phyloP scores from a whole-genome alignment of 92 coral and sea anemone genomes.

The Epizoanthus illoricatus region DNA sequence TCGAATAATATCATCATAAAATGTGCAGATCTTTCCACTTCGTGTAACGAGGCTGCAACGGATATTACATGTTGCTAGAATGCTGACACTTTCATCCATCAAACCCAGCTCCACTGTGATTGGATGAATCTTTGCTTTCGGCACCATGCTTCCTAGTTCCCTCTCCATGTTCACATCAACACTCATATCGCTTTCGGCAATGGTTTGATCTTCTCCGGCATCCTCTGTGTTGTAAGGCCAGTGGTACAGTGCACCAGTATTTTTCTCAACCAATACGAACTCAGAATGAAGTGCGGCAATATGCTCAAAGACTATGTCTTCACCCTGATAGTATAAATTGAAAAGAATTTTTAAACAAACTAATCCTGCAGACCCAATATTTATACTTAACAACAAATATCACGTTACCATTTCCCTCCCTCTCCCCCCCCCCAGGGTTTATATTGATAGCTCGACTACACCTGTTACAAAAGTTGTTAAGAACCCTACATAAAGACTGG shows the following conservation, averaged over 20 bases:
- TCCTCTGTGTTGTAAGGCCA: conserved; percentile 65
- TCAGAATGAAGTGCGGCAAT: conserved; percentile 80
- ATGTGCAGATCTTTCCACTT: conserved; percentile 86
- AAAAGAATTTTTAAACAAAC: background rate
- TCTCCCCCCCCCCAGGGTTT: too few relatives aligned
- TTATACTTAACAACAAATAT: too few relatives aligned
- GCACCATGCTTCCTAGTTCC: background rate
- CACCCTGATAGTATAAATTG: conserved; percentile 55
- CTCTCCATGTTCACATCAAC: conserved; percentile 8
- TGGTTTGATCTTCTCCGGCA: conserved; percentile 39
- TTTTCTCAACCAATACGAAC: conserved; percentile 76
- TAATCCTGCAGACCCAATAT: background rate
- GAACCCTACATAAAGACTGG: too few relatives aligned
- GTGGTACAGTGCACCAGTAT: conserved; percentile 73
- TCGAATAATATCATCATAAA: conserved; percentile 83
- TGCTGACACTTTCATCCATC: conserved; percentile 55
- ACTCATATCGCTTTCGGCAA: conserved; percentile 45
- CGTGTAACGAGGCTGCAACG: conserved; percentile 83
- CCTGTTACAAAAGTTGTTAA: too few relatives aligned
- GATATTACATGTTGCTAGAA: conserved; percentile 64
- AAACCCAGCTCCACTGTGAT: conserved; percentile 54
- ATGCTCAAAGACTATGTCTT: conserved; percentile 63
- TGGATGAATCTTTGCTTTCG: conserved; percentile 79
- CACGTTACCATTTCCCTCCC: too few relatives aligned
- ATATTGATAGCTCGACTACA: too few relatives aligned